Evolutionary conservation across 1,140 invertebrate genomes (phyloP).

Genomic region (Oppia nitens): DNA sequence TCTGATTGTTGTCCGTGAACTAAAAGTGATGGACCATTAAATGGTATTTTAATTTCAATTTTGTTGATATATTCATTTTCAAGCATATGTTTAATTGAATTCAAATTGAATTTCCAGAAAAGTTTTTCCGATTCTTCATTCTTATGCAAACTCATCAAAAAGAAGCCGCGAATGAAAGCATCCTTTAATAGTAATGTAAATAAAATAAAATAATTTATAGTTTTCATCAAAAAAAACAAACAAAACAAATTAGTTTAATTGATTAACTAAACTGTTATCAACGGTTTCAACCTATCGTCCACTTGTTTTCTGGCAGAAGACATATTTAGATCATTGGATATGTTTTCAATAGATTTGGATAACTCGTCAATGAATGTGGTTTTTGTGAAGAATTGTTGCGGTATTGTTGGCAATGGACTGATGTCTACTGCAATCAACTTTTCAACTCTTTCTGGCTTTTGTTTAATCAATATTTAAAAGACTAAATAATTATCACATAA

Average conservation of each 20-base stretch:
- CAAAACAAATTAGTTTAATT: too few relatives aligned
- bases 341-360: background rate
- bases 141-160: background rate
- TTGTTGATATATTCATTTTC: background rate
- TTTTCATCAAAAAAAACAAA: background rate
- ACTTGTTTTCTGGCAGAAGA: background rate
- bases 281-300: background rate
- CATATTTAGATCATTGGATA: background rate
- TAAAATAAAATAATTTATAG: too few relatives aligned
- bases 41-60: background rate
- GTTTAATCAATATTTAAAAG: background rate
- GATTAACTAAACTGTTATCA: too few relatives aligned
- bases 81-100: background rate
- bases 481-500: background rate
- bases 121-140: background rate
- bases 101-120: background rate
- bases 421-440: slow-evolving; percentile 6
- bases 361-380: background rate
- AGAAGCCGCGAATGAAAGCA: background rate
- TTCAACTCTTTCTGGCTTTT: slow-evolving; percentile 4
- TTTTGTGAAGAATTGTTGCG: background rate
- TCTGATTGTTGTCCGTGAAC: background rate
- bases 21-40: background rate
- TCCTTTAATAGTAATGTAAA: background rate
- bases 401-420: background rate